Evolutionary conservation across 2,797 vertebrate genomes (phyloP).

Genomic region (Brotula barbata): DNA sequence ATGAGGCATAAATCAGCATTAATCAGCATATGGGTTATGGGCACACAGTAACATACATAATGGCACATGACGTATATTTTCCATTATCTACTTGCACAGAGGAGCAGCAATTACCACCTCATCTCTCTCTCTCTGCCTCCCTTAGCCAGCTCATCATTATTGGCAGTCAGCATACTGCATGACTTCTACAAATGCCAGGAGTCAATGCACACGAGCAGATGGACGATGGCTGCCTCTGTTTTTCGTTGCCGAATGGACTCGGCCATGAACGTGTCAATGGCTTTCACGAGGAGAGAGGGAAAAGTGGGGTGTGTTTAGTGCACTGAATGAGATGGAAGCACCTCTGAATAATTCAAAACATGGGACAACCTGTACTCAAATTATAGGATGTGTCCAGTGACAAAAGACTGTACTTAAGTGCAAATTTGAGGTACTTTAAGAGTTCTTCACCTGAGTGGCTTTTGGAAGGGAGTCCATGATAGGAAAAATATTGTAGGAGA

Average conservation of each 20-base stretch:
- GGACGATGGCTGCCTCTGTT: conserved; percentile 30
- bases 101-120: conserved; percentile 52
- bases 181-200: conserved; percentile 57
- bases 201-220: conserved; percentile 27
- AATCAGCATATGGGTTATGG: conserved; percentile 68
- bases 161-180: conserved; percentile 48
- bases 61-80: conserved; percentile 64
- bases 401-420: too few species aligned
- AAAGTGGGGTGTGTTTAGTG: not conserved
- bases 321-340: conserved; percentile 1
- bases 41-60: conserved; percentile 58
- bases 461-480: too few species aligned
- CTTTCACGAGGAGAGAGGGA: conserved; percentile 16
- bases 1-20: conserved; percentile 75
- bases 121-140: conserved; percentile 42
- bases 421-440: too few species aligned
- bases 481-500: too few species aligned
- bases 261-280: conserved; percentile 19
- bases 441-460: too few species aligned
- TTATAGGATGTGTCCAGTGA: too few species aligned
- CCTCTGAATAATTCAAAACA: conserved; percentile 8
- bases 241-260: conserved; percentile 17
- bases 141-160: conserved; percentile 58
- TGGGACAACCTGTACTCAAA: not conserved
- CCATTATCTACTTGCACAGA: conserved; percentile 55